These are phyloP conservation scores for Choristoneura rosaceana DNA, from an alignment of 2,888 invertebrate species.

Conservation along the genomic window DNA sequence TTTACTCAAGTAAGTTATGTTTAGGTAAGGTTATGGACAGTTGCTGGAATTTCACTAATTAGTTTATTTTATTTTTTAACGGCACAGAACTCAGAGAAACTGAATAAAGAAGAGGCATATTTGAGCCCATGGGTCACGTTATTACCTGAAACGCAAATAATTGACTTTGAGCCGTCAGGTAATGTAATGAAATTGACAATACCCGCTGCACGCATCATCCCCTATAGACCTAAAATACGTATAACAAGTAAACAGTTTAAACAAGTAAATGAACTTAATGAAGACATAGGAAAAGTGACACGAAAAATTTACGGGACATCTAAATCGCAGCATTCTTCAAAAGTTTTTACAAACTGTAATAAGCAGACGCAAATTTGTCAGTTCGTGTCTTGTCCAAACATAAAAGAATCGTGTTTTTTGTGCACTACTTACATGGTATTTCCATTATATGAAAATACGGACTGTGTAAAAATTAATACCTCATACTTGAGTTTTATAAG, in stretches of 20 bases:
- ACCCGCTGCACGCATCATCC: constrained; percentile 25
- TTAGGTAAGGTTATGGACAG: neutral
- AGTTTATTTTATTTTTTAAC: neutral
- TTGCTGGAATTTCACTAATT: neutral
- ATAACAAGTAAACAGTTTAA: neutral
- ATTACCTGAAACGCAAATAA: constrained; percentile 52
- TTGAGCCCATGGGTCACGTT: constrained; percentile 64
- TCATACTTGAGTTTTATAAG: neutral
- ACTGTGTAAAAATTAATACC: constrained; percentile 50
- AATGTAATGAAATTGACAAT: constrained; percentile 47
- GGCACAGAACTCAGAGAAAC: constrained; percentile 34
- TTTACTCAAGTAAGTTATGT: neutral
- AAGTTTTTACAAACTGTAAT: constrained; percentile 60
- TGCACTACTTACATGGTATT: constrained; percentile 59
- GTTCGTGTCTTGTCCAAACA: constrained; percentile 65
- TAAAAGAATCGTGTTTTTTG: constrained; percentile 59
- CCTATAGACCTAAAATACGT: neutral
- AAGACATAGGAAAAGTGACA: constrained; percentile 16
- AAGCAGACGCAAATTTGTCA: constrained; percentile 55
- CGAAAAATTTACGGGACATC: constrained; percentile 39
- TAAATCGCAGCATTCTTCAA: constrained; percentile 37
- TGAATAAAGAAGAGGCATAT: constrained; percentile 54
- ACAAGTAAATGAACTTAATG: neutral
- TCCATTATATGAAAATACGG: constrained; percentile 48
- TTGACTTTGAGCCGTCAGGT: constrained; percentile 54